Base-by-base conservation (phyloP, 2,797 vertebrate species). In the Todus mexicanus region DNA sequence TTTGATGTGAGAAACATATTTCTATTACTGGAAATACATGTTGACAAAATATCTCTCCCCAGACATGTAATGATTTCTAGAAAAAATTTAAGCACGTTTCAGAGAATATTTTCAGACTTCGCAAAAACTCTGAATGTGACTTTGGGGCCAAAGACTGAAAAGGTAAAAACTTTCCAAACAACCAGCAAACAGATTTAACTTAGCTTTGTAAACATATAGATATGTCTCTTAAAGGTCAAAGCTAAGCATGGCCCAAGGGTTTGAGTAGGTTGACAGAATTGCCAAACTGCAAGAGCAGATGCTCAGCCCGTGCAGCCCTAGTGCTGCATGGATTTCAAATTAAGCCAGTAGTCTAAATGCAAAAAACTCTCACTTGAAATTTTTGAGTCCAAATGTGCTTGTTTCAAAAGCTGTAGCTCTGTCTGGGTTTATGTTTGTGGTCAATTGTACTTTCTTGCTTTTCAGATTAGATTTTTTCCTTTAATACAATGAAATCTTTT, bases 221-320 rank as follows among this genome's bases (percentile, higher is more conserved):
- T 43, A 23, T 42, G 35, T 85, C 57, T 72, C 33, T 69, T 76
- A 85, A 96, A 97, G 96, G 91, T 97, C 92, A 92, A 81, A 94
- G 73, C 74, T 76, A 89, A 91, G 89, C 74, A 57, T 82, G 95
- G 87, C 89, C 95, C 73, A 90, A 81, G 80, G 92, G 80, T 74
- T 57, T 60, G 57, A 90, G 82, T 45, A 93, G 83, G 53, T 23
- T 96, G 89, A 84, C 93, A 74, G 65, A 81, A 61, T 6, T 69
- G 77, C 77, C 86, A 76, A 87, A 63, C 50, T 71, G 54, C 0
- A 2, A 86, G 78, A 87, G 87, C 79, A 90, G 74, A 92, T 69
- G 87, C 79, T 89, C 21, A 66, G 38, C 48, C 78, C 40, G 27
- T 20, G 20, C 73, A 76, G n/a, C 43, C 50, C 76, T 77, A 35